phyloP scores from a whole-genome alignment of 2,113 vertebrate species.

The Tenrec ecaudatus region DNA sequence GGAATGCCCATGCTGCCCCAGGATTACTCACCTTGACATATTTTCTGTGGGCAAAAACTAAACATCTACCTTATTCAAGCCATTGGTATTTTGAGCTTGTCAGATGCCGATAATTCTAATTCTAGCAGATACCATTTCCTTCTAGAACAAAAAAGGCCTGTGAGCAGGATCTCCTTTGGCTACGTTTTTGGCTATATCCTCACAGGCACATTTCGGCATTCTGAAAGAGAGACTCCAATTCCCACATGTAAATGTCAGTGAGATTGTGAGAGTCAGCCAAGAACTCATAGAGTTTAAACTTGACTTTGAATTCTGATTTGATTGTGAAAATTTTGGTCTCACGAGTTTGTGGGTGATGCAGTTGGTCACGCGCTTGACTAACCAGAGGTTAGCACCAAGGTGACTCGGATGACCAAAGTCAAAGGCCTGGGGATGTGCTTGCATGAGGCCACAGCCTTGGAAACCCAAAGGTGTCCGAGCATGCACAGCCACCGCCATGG shows the following conservation, averaged over 20 bases:
- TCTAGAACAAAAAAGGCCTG: background rate
- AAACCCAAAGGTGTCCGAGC: background rate
- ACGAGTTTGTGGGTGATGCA: too few relatives aligned
- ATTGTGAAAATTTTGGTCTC: background rate
- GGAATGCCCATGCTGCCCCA: background rate
- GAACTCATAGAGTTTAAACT: background rate
- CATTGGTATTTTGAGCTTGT: conserved; percentile 38
- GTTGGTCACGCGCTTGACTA: too few relatives aligned
- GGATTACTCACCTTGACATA: background rate
- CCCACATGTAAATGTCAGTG: conserved; percentile 30
- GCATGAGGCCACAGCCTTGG: background rate
- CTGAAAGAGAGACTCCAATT: conserved; percentile 14
- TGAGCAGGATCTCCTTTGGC: conserved; percentile 8
- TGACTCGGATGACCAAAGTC: too few relatives aligned
- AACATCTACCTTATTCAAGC: conserved; percentile 4
- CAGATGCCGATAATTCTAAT: conserved; percentile 18
- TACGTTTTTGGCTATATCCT: conserved; percentile 14
- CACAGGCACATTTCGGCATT: background rate
- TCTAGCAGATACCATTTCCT: background rate
- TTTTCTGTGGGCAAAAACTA: background rate
- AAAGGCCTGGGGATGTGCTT: background rate
- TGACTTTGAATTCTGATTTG: background rate
- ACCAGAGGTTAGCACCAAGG: too few relatives aligned
- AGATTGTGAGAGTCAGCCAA: background rate
- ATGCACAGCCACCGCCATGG: background rate